A percentile compares a stretch with the other conserved stretches of the same genome.
These are phyloP conservation scores for Loripinus fragilis DNA, from an alignment of 2,888 invertebrate genomes.

Conservation along the genomic window DNA sequence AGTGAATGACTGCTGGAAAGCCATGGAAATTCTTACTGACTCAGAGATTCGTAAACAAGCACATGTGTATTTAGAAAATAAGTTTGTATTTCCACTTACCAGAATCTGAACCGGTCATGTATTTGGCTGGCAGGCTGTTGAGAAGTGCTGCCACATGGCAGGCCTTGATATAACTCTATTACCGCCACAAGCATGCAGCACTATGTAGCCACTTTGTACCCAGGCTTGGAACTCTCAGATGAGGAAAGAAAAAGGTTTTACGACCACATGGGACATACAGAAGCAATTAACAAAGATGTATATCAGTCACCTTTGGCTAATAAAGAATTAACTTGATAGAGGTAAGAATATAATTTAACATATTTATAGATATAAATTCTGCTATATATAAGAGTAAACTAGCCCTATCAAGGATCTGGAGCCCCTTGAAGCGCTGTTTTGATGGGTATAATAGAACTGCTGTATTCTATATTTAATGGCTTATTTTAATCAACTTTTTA, in stretches of 20 bases:
- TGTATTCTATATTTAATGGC: too few species aligned
- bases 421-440: too few species aligned
- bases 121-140: conserved; percentile 19
- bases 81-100: conserved; percentile 24
- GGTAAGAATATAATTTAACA: too few species aligned
- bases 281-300: conserved; percentile 24
- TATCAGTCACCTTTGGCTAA: conserved; percentile 27
- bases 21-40: not conserved
- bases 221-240: conserved; percentile 17
- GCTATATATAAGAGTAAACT: too few species aligned
- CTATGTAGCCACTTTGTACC: conserved; percentile 15
- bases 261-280: conserved; percentile 30
- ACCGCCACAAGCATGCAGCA: conserved; percentile 28
- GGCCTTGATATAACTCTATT: not conserved
- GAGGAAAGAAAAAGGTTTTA: conserved; percentile 21
- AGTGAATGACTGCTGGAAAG: conserved; percentile 10
- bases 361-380: too few species aligned
- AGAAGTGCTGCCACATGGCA: conserved; percentile 10
- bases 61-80: not conserved
- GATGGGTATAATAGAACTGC: too few species aligned
- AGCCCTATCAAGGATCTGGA: too few species aligned
- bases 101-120: conserved; percentile 4
- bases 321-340: conserved; percentile 10
- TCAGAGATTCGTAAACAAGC: not conserved
- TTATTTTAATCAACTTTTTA: too few species aligned